Percentiles rank a stretch among this genome's conserved stretches.
Conservation (phyloP, 2,113 vertebrate genomes). For the Pelecanoides urinatrix region DNA sequence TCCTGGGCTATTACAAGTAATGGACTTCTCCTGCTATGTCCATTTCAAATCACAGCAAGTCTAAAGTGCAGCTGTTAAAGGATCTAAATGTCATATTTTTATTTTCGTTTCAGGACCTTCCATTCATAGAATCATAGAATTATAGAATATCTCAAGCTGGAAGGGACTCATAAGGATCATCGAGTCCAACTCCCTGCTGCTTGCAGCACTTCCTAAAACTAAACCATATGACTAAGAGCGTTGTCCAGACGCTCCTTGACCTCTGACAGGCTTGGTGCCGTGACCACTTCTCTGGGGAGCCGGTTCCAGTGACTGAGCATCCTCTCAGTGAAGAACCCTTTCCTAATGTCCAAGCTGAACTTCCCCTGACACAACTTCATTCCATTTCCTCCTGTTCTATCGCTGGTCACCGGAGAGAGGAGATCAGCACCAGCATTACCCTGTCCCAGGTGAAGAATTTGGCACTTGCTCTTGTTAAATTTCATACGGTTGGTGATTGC, state of each 20-base stretch:
- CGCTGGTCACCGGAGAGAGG: background rate
- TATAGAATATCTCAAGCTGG: background rate
- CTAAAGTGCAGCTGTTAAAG: background rate
- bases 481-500: background rate
- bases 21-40: background rate
- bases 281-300: background rate
- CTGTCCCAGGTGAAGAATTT: background rate
- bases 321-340: background rate
- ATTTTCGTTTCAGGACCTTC: slow-evolving; percentile 9
- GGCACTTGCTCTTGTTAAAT: background rate
- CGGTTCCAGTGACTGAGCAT: background rate
- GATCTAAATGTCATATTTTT: background rate
- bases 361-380: background rate
- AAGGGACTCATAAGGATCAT: background rate
- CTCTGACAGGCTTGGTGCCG: background rate
- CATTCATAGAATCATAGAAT: background rate
- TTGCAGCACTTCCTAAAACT: background rate
- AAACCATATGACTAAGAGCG: background rate
- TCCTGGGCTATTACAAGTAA: background rate
- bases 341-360: background rate
- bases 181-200: background rate
- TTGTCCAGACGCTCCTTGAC: background rate
- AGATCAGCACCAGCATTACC: background rate
- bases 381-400: background rate
- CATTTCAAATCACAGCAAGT: background rate